These are phyloP conservation scores for Oceanodroma leucorhoa DNA, from an alignment of 2,797 vertebrate species.

Conservation along the genomic window DNA sequence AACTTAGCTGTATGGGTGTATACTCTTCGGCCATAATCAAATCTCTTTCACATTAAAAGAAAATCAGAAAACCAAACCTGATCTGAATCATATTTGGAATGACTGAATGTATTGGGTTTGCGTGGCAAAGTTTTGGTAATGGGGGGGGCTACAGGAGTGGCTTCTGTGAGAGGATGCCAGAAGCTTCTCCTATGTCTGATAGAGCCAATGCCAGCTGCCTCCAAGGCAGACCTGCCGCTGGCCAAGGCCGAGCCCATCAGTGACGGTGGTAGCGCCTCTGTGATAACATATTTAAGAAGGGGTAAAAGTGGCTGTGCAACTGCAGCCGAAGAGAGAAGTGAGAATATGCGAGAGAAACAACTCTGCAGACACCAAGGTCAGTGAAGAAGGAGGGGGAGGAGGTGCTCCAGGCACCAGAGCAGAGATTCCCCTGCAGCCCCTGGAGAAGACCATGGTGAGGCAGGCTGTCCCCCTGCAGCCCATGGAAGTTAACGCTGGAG, in stretches of 20 bases:
- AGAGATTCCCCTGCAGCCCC: background rate
- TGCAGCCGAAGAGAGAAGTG: background rate
- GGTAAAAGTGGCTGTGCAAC: background rate
- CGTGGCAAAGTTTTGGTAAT: background rate
- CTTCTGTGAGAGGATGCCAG: background rate
- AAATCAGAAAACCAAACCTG: background rate
- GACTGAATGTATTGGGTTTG: background rate
- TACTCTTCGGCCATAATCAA: background rate
- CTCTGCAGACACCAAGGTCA: background rate
- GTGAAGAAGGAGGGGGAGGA: background rate
- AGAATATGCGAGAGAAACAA: background rate
- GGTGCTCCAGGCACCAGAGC: background rate
- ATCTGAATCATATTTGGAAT: background rate
- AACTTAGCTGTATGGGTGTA: background rate
- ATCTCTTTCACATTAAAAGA: background rate
- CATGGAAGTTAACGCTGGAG: rapidly evolving
- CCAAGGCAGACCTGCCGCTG: background rate
- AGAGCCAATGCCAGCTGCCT: background rate
- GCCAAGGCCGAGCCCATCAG: background rate
- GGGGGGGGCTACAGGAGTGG: background rate
- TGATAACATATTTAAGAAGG: background rate
- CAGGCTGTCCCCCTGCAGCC: background rate
- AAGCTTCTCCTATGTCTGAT: background rate
- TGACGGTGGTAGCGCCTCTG: rapidly evolving
- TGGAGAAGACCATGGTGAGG: background rate